A percentile compares a stretch with the other conserved stretches of the same genome.
phyloP scores from a whole-genome alignment of 2,113 vertebrate genomes.

The Macrotis lagotis region DNA sequence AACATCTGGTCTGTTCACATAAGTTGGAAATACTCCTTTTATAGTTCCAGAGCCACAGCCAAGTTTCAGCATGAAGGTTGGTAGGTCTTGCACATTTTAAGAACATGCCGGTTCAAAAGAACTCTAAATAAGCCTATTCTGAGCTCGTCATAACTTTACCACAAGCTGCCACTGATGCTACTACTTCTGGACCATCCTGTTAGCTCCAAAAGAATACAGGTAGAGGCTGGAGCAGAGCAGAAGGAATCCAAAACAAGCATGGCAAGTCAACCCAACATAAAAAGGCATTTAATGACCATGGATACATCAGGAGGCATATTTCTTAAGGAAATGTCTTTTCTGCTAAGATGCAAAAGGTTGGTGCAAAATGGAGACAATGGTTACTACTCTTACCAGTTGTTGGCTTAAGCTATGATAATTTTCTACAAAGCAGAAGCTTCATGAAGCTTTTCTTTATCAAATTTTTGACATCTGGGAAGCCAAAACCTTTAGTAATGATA shows the following conservation, averaged over 20 bases:
- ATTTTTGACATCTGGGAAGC: too few relatives aligned
- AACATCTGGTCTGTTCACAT: neutral
- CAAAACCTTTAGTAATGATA: too few relatives aligned
- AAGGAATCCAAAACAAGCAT: neutral
- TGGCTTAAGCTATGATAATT: neutral
- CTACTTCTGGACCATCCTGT: neutral
- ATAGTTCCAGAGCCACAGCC: neutral
- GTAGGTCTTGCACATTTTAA: neutral
- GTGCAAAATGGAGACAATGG: neutral
- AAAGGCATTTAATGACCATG: neutral
- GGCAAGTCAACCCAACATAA: neutral
- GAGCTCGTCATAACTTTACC: neutral
- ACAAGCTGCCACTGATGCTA: neutral
- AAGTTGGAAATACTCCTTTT: neutral
- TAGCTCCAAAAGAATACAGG: neutral
- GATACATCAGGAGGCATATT: neutral
- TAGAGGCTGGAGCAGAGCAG: neutral
- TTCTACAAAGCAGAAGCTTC: too few relatives aligned
- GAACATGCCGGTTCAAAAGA: neutral
- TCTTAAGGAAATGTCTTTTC: neutral
- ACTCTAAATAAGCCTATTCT: neutral
- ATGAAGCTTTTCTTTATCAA: too few relatives aligned
- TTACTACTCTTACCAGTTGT: neutral
- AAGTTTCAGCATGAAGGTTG: neutral
- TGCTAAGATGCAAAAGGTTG: neutral